These are phyloP conservation scores for Cebus imitator DNA, from an alignment of 2,113 vertebrate species.

Conservation along the genomic window DNA sequence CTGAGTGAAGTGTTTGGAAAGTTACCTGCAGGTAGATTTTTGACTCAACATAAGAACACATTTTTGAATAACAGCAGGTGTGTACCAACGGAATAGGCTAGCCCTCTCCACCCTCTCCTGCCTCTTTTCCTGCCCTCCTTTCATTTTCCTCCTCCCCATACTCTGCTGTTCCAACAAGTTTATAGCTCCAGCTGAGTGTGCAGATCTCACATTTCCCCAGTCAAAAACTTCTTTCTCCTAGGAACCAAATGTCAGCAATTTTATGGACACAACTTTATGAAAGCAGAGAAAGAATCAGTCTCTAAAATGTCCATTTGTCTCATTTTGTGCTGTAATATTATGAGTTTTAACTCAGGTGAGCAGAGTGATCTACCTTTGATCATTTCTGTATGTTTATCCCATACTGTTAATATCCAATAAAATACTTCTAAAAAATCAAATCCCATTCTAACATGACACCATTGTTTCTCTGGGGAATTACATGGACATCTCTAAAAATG, in stretches of 20 bases:
- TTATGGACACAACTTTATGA: slow-evolving; percentile 35
- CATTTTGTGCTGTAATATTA: slow-evolving; percentile 34
- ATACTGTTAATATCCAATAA: slow-evolving; percentile 54
- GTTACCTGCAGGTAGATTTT: not conserved
- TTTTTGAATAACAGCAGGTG: not conserved
- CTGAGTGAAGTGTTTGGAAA: not conserved
- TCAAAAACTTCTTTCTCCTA: slow-evolving; percentile 32
- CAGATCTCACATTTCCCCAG: not conserved
- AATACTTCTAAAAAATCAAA: slow-evolving; percentile 52
- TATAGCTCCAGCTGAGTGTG: not conserved
- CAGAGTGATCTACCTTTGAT: slow-evolving; percentile 41
- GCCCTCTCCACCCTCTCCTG: not conserved
- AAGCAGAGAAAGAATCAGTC: slow-evolving; percentile 28
- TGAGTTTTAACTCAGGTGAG: slow-evolving; percentile 45
- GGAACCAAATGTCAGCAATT: slow-evolving; percentile 57
- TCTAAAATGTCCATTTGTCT: slow-evolving; percentile 53
- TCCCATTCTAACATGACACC: slow-evolving; percentile 55
- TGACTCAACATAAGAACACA: not conserved
- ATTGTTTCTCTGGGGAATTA: slow-evolving; percentile 74
- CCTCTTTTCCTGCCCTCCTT: not conserved
- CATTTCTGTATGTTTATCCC: slow-evolving; percentile 40
- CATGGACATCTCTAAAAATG: slow-evolving; percentile 75
- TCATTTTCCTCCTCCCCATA: not conserved
- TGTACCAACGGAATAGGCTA: not conserved
- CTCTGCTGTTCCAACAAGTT: not conserved